Base-by-base conservation (phyloP, 53 echinoderm and acorn worm species). In the Hippasteria phrygiana region DNA sequence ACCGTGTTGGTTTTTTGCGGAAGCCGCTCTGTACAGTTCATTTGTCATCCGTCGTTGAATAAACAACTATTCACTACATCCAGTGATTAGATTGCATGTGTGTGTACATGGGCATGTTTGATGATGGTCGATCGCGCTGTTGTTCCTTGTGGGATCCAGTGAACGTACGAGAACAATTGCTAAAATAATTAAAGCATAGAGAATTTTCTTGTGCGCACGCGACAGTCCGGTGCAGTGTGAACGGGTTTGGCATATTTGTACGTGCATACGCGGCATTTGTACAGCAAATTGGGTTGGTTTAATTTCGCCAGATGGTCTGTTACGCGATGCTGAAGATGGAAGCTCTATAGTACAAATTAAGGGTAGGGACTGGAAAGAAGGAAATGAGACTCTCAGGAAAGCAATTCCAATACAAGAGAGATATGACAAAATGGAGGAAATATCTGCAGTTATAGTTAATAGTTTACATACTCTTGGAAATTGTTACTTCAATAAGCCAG, bases 31-130 rank as follows among this genome's bases (percentile, higher is more conserved):
- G n/a, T 16, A 40, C 38, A 40, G 11, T 26, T 39, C 27, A 37
- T 39, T 78, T 16, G 33, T 59, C 59, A 39, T 11, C 13, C 3
- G 14, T 17, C 55, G 48, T 55, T 78, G 59, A 59, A 78, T 55
- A 78, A 78, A 55, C 78, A 78, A 56, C 20, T 4, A 39, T 38
- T 55, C 37, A 55, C 20, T 66, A 66, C 1, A 10, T 22, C 55
- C 59, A 40, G 59, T 78, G 56, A 62, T 78, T 38, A 78, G 24
- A 78, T 35, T 59, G 48, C 36, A 35, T 78, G 56, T 59, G 48
- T 77, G 36, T 50, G 28, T 74, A 74, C 28, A 42, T 26, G 20
- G 13, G 13, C 51, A 51, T 14, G n/a, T n/a, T n/a, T n/a, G n/a
- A n/a, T n/a, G 16, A 51, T 17, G 51, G 51, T 16, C 54, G 18